Evolutionary conservation across 2,113 vertebrate species (phyloP), one percentile per base, ranked within the genome.

Genomic region (Girardinichthys multiradiatus): DNA sequence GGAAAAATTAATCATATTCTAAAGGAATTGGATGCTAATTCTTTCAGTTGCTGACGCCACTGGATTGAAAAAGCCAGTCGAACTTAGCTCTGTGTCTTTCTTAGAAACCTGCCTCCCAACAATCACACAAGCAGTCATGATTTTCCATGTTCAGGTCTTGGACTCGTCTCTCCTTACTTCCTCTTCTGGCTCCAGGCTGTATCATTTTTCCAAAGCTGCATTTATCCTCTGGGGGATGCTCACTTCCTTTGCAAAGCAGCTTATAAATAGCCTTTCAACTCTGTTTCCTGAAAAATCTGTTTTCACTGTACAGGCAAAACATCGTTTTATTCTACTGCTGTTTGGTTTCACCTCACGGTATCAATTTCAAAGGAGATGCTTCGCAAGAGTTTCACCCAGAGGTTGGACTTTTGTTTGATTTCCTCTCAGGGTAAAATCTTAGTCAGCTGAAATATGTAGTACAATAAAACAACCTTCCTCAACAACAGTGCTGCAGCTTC

Each of bases 201-300:
- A 93, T 94, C 89, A 91, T 93, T 94, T 92, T 93, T 93, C 92
- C 92, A 80, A 91, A 90, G 91, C 92, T 90, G 82, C 86, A 87
- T 91, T 92, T 91, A 92, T 91, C 84, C 93, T 89, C 92, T 57
- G 37, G 42, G 91, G 91, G 92, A 92, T 72, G 73, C 80, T 88
- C 81, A 90, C 93, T 94, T 95, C 93, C 94, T 94, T 86, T 88
- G 90, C 94, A 89, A 86, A 89, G 82, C 74, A 51, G 70, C 73
- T 92, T 94, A 95, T 93, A 94, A 94, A 95, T 94, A 94, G 90
- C 83, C 77, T 90, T 84, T 92, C 82, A 88, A 89, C 87, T 91
- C 86, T 77, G 83, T 87, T 86, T 81, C 87, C 77, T 51, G 35
- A 1, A 82, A 87, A 94, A 86, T 90, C 90, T 90, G 84, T 91